Percentiles rank a stretch among this genome's conserved stretches.
Conservation (phyloP, 1,140 invertebrate species). For the Choristoneura fumiferana region DNA sequence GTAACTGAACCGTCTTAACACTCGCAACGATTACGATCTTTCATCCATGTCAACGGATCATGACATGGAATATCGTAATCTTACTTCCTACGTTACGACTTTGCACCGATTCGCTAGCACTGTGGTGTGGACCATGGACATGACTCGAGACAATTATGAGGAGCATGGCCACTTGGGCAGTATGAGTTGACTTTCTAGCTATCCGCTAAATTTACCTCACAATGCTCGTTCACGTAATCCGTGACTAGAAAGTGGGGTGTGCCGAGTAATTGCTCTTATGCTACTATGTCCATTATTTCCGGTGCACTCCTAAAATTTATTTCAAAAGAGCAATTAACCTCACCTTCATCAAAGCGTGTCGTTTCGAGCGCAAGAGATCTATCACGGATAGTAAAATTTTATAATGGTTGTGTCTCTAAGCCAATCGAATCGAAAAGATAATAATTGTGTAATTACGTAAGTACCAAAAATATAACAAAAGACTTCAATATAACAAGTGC, state of each 20-base stretch:
- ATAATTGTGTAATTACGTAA: too few species aligned
- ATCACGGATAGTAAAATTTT: too few species aligned
- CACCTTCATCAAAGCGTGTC: too few species aligned
- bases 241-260: conserved; percentile 43
- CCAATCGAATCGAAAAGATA: too few species aligned
- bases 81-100: conserved; percentile 20
- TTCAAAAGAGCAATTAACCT: too few species aligned
- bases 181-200: conserved; percentile 47
- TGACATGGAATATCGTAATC: conserved; percentile 34
- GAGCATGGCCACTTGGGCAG: conserved; percentile 21
- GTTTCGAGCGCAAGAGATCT: too few species aligned
- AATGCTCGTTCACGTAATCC: conserved; percentile 41
- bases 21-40: conserved; percentile 24
- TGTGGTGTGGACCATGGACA: conserved; percentile 34
- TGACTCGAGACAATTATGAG: conserved; percentile 11
- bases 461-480: too few species aligned
- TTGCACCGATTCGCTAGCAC: conserved; percentile 44
- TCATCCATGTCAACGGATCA: conserved; percentile 42
- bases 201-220: conserved; percentile 37
- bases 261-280: conserved; percentile 37
- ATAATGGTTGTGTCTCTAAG: too few species aligned
- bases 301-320: background rate
- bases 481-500: too few species aligned
- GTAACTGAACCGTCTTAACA: conserved; percentile 4
- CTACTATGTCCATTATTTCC: conserved; percentile 15